Conservation (phyloP, 2,797 vertebrate species). For the Scyliorhinus canicula region DNA sequence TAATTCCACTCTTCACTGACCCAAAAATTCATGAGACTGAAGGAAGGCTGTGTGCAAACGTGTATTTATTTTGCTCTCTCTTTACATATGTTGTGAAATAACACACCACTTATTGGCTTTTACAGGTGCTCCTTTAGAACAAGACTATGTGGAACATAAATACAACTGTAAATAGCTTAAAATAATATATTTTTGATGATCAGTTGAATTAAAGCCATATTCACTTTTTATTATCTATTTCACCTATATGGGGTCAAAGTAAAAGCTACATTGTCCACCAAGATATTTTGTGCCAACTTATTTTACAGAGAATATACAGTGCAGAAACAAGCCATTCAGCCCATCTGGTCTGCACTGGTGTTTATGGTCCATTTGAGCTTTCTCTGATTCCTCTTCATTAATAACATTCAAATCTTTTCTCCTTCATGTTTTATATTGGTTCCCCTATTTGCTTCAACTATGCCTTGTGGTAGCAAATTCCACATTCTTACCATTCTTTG, state of each 20-base stretch:
- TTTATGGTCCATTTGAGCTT: neutral
- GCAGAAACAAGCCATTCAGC: neutral
- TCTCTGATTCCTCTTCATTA: neutral
- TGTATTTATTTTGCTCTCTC: conserved; percentile 31
- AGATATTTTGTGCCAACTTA: neutral
- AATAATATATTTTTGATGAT: neutral
- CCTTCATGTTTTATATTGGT: neutral
- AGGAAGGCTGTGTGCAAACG: conserved; percentile 18
- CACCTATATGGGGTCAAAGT: neutral
- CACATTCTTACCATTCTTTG: neutral
- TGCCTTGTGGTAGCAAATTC: neutral
- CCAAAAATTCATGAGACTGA: conserved; percentile 32
- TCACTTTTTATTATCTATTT: neutral
- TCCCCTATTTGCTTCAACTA: neutral
- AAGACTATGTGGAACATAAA: neutral
- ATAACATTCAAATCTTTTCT: neutral
- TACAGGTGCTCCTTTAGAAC: neutral
- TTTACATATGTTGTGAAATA: neutral
- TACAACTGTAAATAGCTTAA: neutral
- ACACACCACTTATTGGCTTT: conserved; percentile 16
- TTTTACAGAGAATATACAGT: neutral
- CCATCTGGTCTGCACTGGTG: neutral
- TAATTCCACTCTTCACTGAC: neutral
- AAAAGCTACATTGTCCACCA: neutral
- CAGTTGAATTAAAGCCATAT: conserved; percentile 14